A percentile compares a stretch with the other conserved stretches of the same genome.
These are phyloP conservation scores for Trichacis sp. DNA, from an alignment of 2,888 invertebrate genomes.

Conservation along the genomic window DNA sequence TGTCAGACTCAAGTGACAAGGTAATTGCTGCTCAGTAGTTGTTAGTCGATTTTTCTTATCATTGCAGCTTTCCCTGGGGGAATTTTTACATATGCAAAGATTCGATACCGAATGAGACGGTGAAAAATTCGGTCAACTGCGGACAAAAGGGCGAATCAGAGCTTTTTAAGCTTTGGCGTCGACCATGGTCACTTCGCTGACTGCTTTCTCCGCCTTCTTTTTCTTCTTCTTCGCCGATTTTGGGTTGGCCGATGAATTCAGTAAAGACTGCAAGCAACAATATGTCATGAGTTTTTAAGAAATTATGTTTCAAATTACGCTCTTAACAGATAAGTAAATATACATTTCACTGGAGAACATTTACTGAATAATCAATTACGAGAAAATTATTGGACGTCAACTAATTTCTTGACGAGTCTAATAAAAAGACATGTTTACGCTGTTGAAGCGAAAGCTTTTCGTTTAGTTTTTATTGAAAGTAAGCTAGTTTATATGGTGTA, in stretches of 20 bases:
- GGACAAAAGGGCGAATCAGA: too few relatives aligned
- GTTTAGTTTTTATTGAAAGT: too few relatives aligned
- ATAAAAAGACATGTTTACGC: too few relatives aligned
- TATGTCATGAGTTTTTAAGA: neutral
- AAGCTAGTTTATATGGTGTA: too few relatives aligned
- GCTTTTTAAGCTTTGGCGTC: constrained; percentile 70
- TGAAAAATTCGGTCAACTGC: constrained; percentile 59
- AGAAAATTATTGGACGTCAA: too few relatives aligned
- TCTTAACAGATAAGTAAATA: too few relatives aligned
- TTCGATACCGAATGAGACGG: constrained; percentile 51
- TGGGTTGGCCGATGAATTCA: constrained; percentile 82
- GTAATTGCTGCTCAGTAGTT: constrained; percentile 11
- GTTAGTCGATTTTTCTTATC: constrained; percentile 16
- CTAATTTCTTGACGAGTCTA: too few relatives aligned
- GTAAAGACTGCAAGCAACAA: constrained; percentile 72
- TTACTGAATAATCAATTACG: too few relatives aligned
- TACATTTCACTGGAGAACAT: too few relatives aligned
- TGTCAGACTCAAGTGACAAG: constrained; percentile 17
- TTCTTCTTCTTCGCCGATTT: constrained; percentile 92
- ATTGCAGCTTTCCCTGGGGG: constrained; percentile 26
- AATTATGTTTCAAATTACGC: neutral
- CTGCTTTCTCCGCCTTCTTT: constrained; percentile 83
- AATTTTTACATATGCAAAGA: constrained; percentile 28
- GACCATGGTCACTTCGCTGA: constrained; percentile 71
- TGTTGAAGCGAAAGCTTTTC: too few relatives aligned